These are phyloP conservation scores for Nemoura dubitans DNA, from an alignment of 2,888 invertebrate species.

Conservation along the genomic window DNA sequence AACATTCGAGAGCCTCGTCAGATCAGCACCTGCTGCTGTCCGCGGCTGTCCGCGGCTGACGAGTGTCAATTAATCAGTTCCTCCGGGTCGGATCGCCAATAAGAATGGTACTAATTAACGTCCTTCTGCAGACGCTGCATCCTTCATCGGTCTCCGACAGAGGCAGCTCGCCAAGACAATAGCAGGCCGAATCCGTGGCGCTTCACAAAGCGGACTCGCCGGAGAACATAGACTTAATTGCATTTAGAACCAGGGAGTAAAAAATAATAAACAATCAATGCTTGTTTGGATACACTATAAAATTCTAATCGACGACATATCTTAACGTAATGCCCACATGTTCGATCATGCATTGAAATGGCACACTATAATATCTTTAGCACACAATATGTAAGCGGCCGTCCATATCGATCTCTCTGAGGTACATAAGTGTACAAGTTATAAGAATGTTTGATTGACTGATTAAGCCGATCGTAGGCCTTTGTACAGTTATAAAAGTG, in stretches of 20 bases:
- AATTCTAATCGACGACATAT: neutral
- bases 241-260: neutral
- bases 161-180: neutral
- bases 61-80: neutral
- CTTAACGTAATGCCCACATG: neutral
- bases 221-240: neutral
- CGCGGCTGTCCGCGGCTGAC: neutral
- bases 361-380: neutral
- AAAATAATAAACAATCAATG: neutral
- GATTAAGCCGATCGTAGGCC: neutral
- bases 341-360: neutral
- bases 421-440: neutral
- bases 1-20: too few species aligned
- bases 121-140: neutral
- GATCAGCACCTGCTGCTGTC: neutral
- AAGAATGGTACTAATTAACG: neutral
- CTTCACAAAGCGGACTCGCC: neutral
- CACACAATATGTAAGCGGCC: neutral
- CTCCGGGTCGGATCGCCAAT: neutral
- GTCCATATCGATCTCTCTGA: neutral
- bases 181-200: neutral
- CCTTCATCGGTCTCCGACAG: neutral
- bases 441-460: constrained; percentile 2
- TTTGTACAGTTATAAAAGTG: constrained; percentile 12
- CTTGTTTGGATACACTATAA: neutral